Evolutionary conservation across 1,140 invertebrate species (phyloP).

Genomic region (Drosophila kohkoa): DNA sequence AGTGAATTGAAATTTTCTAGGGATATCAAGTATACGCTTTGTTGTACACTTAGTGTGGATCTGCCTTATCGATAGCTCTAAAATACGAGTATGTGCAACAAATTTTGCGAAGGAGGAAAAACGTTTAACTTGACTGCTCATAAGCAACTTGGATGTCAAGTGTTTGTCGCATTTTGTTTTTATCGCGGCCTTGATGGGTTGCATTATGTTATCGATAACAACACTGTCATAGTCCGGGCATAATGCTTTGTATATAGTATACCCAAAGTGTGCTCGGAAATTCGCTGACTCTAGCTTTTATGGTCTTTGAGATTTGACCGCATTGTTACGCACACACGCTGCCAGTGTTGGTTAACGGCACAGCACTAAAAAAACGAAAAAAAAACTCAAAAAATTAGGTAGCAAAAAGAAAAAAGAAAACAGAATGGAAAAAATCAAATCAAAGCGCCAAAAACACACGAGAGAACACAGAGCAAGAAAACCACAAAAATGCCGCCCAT

Average conservation of each 20-base stretch:
- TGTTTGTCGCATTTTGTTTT: constrained; percentile 1
- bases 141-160: not conserved
- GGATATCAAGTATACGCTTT: no score
- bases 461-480: constrained; percentile 35
- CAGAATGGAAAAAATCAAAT: constrained; percentile 37
- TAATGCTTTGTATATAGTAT: not conserved
- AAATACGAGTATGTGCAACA: no score
- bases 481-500: constrained; percentile 76
- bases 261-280: not conserved
- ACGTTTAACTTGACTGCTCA: not conserved
- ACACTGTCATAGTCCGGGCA: no score
- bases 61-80: no score
- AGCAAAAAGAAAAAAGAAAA: constrained; percentile 9
- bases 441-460: constrained; percentile 49
- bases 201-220: constrained; percentile 11
- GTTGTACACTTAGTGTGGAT: no score
- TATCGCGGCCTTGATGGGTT: not conserved
- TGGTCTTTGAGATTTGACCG: constrained; percentile 25
- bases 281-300: constrained; percentile 27
- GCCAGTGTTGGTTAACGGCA: constrained; percentile 20
- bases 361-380: no score
- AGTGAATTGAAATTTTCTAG: no score
- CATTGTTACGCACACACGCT: constrained; percentile 29
- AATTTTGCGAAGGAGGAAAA: not conserved
- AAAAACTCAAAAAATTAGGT: not conserved